A percentile compares a stretch with the other conserved stretches of the same genome.
phyloP scores from a whole-genome alignment of 2,888 invertebrate genomes.

The Cephalotes varians region DNA sequence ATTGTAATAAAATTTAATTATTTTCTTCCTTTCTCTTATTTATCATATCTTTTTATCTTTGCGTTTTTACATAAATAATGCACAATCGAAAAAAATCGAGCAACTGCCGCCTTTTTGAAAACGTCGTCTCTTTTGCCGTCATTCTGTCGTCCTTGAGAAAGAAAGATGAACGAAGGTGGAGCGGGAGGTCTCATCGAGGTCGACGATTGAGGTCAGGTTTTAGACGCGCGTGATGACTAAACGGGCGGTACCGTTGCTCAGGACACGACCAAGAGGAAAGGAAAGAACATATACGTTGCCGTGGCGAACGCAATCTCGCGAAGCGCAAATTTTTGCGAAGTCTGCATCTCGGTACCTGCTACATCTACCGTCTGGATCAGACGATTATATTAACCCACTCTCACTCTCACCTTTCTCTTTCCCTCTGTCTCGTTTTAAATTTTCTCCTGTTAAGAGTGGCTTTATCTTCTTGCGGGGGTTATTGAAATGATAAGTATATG shows the following conservation, averaged over 20 bases:
- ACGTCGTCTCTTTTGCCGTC: neutral
- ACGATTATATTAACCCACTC: constrained; percentile 42
- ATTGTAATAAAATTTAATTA: no score
- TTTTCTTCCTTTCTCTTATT: neutral
- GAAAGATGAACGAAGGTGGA: constrained; percentile 33
- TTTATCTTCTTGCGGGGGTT: neutral
- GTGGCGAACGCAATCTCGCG: constrained; percentile 50
- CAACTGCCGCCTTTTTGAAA: neutral
- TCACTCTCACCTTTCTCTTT: constrained; percentile 62
- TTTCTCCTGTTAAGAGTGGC: constrained; percentile 35
- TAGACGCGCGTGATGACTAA: constrained; percentile 71
- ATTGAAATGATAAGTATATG: neutral
- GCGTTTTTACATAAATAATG: neutral
- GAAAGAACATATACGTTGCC: constrained; percentile 18
- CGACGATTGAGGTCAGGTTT: constrained; percentile 79
- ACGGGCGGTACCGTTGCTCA: constrained; percentile 73
- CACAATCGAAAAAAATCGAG: neutral
- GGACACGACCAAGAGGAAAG: constrained; percentile 24
- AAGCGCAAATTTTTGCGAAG: constrained; percentile 45
- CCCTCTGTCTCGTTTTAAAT: constrained; percentile 27
- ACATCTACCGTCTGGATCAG: constrained; percentile 1
- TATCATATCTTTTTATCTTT: neutral
- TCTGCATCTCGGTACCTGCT: constrained; percentile 42
- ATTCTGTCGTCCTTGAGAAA: constrained; percentile 2
- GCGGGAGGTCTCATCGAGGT: constrained; percentile 75